Evolutionary conservation across 2,888 invertebrate genomes (phyloP).

Genomic region (Tenodera sinensis): DNA sequence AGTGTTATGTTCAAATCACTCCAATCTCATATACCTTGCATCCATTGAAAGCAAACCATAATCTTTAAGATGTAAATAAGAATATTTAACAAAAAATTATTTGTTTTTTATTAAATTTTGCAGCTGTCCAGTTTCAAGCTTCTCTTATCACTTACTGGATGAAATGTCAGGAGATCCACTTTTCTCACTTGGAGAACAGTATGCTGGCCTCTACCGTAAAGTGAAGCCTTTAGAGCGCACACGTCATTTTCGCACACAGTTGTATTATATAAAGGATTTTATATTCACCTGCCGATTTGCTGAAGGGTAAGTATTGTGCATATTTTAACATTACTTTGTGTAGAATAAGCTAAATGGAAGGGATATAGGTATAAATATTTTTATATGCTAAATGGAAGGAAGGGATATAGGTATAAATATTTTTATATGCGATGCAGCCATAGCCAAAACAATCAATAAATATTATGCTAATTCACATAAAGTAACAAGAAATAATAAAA

Average conservation of each 20-base stretch:
- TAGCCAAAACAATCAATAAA: no score
- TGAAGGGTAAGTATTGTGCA: conserved; percentile 49
- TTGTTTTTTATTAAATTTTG: not conserved
- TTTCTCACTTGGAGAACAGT: conserved; percentile 69
- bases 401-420: no score
- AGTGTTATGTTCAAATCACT: no score
- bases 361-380: no score
- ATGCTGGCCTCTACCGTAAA: conserved; percentile 61
- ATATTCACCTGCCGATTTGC: conserved; percentile 67
- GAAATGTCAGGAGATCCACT: conserved; percentile 75
- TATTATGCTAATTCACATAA: no score
- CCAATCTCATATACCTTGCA: no score
- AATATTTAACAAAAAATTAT: not conserved
- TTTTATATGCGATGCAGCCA: no score
- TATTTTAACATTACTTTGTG: no score
- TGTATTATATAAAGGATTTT: conserved; percentile 68
- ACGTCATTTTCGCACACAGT: conserved; percentile 59
- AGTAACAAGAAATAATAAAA: no score
- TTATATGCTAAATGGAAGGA: no score
- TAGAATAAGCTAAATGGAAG: no score
- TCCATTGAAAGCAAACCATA: not conserved
- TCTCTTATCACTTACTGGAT: conserved; percentile 70
- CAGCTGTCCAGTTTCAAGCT: conserved; percentile 77
- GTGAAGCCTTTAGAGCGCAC: conserved; percentile 60
- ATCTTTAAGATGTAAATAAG: not conserved